Base-by-base conservation (phyloP, 2,797 vertebrate species). In the Gymnothorax javanicus region DNA sequence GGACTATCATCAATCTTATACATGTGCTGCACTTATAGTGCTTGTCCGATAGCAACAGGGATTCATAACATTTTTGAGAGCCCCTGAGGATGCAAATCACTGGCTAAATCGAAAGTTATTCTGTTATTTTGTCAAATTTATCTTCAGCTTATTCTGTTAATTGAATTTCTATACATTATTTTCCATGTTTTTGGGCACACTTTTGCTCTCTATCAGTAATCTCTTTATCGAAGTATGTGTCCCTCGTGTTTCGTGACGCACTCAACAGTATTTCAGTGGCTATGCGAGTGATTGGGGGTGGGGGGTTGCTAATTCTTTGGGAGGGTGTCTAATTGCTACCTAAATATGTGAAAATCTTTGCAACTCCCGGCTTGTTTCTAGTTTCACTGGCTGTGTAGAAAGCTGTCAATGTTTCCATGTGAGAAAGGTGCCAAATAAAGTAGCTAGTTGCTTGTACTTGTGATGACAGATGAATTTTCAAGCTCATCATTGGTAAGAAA, bases 341-440 rank as follows among this genome's bases (percentile, higher is more conserved):
- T 58, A 83, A 27, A 7, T 59, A 60, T 62, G 56, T 83, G 82
- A 62, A 83, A 60, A n/a, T 59, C 25, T 56, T 59, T 82, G 57
- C 81, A 2, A 56, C 11, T 27, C 25, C 50, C 56, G 50, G 17
- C 52, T 20, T 81, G 52, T 81, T 81, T 81, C 77, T 81, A 52
- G 52, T 56, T 56, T 81, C 77, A 56, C 77, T 81, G 50, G 77
- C 77, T 81, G 17, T 81, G 77, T 81, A 81, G 7, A 56, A 56
- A 52, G 77, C 82, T 62, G 52, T 57, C 25, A 60, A 58, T 83
- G 27, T 73, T 84, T 87, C 69, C 56, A 62, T 27, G 71, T 84
- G 82, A 84, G 69, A 62, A 60, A 73, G 23, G 69, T 75, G 57
- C 83, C 57, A 87, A 84, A 77, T 77, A 87, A 87, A 79, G 50